A percentile compares a stretch with the other conserved stretches of the same genome.
These are phyloP conservation scores for Trachythela sp. DNA, from an alignment of 64 coral and sea anemone genomes.

Conservation along the genomic window DNA sequence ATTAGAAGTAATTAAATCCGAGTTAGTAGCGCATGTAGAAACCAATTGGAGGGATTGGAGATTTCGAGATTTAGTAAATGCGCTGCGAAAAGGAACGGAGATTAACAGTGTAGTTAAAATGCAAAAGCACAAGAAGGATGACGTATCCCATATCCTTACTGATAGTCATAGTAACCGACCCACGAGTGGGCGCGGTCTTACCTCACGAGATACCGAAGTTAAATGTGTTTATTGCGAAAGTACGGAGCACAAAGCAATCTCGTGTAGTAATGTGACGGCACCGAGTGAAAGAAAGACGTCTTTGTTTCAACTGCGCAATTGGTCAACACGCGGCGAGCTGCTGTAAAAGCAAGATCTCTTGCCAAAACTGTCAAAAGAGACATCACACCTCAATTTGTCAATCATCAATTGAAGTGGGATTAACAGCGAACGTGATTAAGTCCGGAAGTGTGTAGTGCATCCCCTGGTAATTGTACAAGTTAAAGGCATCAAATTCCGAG, in stretches of 20 bases:
- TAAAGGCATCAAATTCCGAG: too few species aligned
- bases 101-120: neutral
- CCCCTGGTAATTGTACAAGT: neutral
- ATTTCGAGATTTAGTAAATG: neutral
- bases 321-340: conserved; percentile 12
- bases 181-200: too few species aligned
- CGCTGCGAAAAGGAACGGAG: neutral
- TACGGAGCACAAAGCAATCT: conserved; percentile 31
- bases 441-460: neutral
- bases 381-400: neutral
- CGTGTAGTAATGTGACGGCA: conserved; percentile 23
- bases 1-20: neutral
- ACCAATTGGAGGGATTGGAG: neutral
- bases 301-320: conserved; percentile 62
- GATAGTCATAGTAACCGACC: too few species aligned
- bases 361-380: neutral
- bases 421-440: neutral
- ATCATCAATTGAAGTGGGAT: neutral
- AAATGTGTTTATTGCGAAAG: conserved; percentile 40
- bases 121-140: neutral
- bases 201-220: neutral
- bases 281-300: neutral
- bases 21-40: neutral
- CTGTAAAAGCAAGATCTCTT: conserved; percentile 36
- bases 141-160: too few species aligned